Evolutionary conservation across 2,797 vertebrate genomes (phyloP), one percentile per base, ranked within the genome.

Genomic region (Sebastes hopkinsi): DNA sequence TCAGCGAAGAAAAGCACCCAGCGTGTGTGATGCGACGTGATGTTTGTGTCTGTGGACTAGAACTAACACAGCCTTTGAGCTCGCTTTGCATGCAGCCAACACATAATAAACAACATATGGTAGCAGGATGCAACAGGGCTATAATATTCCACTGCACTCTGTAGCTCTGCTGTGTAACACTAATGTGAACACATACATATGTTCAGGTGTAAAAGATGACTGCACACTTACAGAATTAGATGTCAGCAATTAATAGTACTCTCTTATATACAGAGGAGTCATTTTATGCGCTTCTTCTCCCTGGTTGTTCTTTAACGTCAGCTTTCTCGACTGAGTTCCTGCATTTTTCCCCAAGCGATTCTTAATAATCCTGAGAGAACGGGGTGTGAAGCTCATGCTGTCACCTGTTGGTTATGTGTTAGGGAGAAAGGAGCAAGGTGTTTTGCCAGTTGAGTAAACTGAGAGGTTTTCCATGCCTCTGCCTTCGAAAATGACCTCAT

Each of bases 91-190:
- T 10, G 67, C 81, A 77, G 78, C 66, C 67, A 52, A 60, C 42
- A 86, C 72, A 72, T 61, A 74, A 67, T 86, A 70, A 88, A 79
- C 86, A 86, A 76, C 80, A 86, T 67, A 80, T 83, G 86, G 75
- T 58, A 32, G 29, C 38, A 69, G 54, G 72, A 78, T 84, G 72
- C 72, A 42, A 42, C 66, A 54, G 10, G 22, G 50, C 64, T 84
- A 80, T 71, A 68, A 61, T 67, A 55, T 72, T 30, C 52, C 54
- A 3, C 66, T 50, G 55, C 64, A 27, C 69, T 71, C 69, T 71
- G 59, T 20, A 70, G 56, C 54, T 25, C 25, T 61, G 13, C 50
- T 52, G 50, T n/a, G 50, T n/a, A 52, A n/a, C 42, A 18, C 42
- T 46, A 52, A 52, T 52, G 20, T n/a, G 50, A 52, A 52, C 50